These are phyloP conservation scores for Parasteatoda tepidariorum DNA, from an alignment of 1,140 invertebrate genomes.

Conservation along the genomic window DNA sequence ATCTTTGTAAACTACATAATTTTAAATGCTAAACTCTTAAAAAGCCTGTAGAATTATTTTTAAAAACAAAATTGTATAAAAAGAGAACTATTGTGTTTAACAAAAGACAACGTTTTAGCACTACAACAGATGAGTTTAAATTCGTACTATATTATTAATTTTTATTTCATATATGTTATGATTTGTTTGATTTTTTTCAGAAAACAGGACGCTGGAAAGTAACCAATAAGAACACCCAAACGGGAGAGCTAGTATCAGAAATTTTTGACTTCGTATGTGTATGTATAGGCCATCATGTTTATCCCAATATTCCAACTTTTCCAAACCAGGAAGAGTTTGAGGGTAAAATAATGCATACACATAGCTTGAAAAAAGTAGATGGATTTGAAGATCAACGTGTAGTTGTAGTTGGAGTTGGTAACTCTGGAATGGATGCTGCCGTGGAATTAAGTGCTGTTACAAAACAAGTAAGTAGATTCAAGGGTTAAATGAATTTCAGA, in stretches of 20 bases:
- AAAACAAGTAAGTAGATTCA: conserved; percentile 45
- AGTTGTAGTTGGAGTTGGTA: conserved; percentile 67
- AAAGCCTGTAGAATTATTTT: no score
- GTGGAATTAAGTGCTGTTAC: conserved; percentile 61
- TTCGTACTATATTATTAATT: no score
- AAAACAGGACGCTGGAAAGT: conserved; percentile 66
- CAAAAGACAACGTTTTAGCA: no score
- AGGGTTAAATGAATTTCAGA: no score
- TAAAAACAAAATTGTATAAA: no score
- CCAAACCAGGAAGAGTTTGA: conserved; percentile 62
- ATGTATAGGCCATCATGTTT: conserved; percentile 66
- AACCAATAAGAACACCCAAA: conserved; percentile 61
- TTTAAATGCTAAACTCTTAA: no score
- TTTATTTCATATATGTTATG: no score
- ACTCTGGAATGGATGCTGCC: conserved; percentile 63
- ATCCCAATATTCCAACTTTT: conserved; percentile 65
- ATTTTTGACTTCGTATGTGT: conserved; percentile 60
- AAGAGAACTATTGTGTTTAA: no score
- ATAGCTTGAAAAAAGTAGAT: conserved; percentile 64
- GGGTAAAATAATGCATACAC: no score
- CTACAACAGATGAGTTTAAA: no score
- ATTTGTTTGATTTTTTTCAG: no score
- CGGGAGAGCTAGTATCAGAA: conserved; percentile 59
- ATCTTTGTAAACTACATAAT: no score
- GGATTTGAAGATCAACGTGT: conserved; percentile 66